Percentiles rank a stretch among this genome's conserved stretches.
Evolutionary conservation across 2,797 vertebrate genomes (phyloP).

Genomic region (Epinephelus awoara): DNA sequence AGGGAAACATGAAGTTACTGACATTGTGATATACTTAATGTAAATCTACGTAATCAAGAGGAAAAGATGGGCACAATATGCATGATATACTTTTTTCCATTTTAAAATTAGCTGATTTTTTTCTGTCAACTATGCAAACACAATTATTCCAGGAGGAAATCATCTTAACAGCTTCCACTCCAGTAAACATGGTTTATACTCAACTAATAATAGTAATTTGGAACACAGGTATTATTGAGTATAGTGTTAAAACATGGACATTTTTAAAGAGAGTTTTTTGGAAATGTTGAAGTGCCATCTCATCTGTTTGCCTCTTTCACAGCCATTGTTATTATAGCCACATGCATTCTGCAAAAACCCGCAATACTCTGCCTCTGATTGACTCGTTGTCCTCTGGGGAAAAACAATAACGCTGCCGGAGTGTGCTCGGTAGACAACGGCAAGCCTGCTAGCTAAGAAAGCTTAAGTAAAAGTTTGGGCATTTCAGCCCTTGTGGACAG

Average conservation of each 20-base stretch:
- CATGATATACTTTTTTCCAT: not conserved
- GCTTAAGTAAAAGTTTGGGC: too few species aligned
- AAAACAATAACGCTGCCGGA: too few species aligned
- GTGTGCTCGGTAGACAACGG: too few species aligned
- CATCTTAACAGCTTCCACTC: not conserved
- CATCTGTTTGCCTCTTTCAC: too few species aligned
- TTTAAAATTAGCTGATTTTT: not conserved
- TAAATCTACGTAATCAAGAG: not conserved
- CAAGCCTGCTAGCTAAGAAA: too few species aligned
- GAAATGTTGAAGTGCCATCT: too few species aligned
- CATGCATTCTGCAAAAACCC: too few species aligned
- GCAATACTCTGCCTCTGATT: too few species aligned
- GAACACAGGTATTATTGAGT: not conserved
- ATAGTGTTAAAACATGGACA: not conserved
- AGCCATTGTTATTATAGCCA: too few species aligned
- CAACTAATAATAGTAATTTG: not conserved
- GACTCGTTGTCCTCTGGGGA: too few species aligned
- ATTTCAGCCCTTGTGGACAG: too few species aligned
- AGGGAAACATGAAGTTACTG: not conserved
- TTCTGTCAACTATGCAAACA: not conserved
- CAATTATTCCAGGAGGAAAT: not conserved
- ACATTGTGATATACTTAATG: not conserved
- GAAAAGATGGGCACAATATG: not conserved
- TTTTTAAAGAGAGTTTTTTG: too few species aligned
- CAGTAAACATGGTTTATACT: not conserved